A percentile compares a stretch with the other conserved stretches of the same genome.
These are phyloP conservation scores for Acanthosepion esculentum DNA, from an alignment of 2,888 invertebrate genomes.

Conservation along the genomic window DNA sequence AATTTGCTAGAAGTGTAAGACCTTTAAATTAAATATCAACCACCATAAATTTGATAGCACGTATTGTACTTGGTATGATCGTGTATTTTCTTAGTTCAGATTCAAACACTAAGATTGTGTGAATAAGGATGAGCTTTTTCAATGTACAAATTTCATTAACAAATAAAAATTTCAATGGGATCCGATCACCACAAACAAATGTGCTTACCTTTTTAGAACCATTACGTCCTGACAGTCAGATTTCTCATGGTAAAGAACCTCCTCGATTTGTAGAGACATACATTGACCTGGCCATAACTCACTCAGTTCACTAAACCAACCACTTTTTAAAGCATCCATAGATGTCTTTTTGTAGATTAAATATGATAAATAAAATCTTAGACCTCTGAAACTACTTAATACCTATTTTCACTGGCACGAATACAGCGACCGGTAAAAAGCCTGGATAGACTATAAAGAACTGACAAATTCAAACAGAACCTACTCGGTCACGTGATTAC, in stretches of 20 bases:
- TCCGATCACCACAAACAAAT: neutral
- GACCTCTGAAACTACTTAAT: neutral
- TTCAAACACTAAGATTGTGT: neutral
- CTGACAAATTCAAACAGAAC: neutral
- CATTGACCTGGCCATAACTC: conserved; percentile 74
- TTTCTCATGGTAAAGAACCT: conserved; percentile 70
- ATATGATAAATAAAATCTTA: neutral
- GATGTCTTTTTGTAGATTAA: neutral
- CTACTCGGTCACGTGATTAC: neutral
- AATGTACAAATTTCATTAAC: neutral
- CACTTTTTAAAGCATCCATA: conserved; percentile 75
- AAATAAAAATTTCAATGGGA: neutral
- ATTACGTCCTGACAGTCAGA: conserved; percentile 73
- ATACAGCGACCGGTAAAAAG: too few species aligned
- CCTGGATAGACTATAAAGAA: too few species aligned
- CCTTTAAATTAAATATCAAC: too few species aligned
- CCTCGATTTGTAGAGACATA: conserved; percentile 72
- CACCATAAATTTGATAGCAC: neutral
- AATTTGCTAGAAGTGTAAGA: too few species aligned
- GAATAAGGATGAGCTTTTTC: neutral
- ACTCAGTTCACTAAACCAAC: conserved; percentile 95
- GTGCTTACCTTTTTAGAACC: conserved; percentile 70
- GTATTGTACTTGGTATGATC: neutral
- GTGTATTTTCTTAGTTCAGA: neutral
- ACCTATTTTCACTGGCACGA: too few species aligned